These are phyloP conservation scores for Monoplex corrugatus DNA, from an alignment of 2,888 invertebrate genomes.

Conservation along the genomic window DNA sequence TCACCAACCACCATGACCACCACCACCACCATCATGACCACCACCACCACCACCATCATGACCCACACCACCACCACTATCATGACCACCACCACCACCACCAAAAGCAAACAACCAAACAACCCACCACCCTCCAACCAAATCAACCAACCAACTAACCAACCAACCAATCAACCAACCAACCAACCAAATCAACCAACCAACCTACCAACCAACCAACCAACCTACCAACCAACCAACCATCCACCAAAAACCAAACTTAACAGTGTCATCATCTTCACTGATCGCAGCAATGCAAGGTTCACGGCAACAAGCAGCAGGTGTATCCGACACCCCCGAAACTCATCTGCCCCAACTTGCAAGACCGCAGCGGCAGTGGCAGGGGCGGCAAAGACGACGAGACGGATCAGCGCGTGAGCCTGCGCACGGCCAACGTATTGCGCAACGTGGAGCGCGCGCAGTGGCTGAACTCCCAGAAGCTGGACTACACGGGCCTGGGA, in stretches of 20 bases:
- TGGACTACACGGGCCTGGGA: conserved; percentile 63
- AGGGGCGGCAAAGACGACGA: too few species aligned
- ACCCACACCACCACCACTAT: not conserved
- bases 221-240: too few species aligned
- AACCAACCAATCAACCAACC: too few species aligned
- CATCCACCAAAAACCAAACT: not conserved
- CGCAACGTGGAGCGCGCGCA: conserved; percentile 78
- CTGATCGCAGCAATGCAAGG: conserved; percentile 68
- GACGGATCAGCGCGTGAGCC: conserved; percentile 65
- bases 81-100: not conserved
- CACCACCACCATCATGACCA: not conserved
- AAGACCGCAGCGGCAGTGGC: conserved; percentile 46
- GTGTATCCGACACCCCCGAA: conserved; percentile 78
- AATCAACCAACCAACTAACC: too few species aligned
- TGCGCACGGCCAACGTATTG: conserved; percentile 72
- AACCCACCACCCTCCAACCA: too few species aligned
- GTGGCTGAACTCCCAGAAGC: conserved; percentile 70
- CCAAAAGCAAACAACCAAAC: too few species aligned
- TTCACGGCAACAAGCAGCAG: conserved; percentile 69
- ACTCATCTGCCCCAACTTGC: conserved; percentile 74
- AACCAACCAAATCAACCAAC: too few species aligned
- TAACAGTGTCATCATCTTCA: not conserved
- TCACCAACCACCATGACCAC: not conserved
- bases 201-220: too few species aligned
- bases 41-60: not conserved